Evolutionary conservation across 2,888 invertebrate species (phyloP), one percentile per base, ranked within the genome.

Genomic region (Lycocerus yunnanus): DNA sequence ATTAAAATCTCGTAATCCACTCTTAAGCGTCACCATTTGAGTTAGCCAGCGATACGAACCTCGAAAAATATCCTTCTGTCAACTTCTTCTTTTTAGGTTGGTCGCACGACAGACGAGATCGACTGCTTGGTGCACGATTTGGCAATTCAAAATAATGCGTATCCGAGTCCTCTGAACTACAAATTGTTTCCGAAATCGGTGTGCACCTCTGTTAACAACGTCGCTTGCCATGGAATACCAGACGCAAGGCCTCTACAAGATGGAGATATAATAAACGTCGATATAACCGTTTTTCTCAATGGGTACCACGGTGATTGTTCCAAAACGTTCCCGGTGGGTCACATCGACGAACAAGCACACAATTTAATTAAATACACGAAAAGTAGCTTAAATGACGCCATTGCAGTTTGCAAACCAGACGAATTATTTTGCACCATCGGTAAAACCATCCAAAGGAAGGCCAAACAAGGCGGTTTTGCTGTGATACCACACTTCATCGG

Each of bases 261-360:
- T 88, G 97, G 97, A 3, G 98, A 98, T 85, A 95, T 97, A 75
- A 89, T 98, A 21, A 97, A 96, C 87, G 91, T 98, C 66, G 98
- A 98, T 88, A 90, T 98, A 59, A 96, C 97, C 14, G 97, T 95
- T 1, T 97, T 89, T 86, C 89, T 90, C 15, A 91, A 95, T 85
- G 96, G 96, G 6, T 95, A 91, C 86, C 97, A 98, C 88, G 98
- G 98, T 4, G 98, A 98, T 86, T 96, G 97, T 83, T 96, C 97
- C 3, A 92, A 92, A 84, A 97, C 97, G 16, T 96, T 93, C 88
- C 83, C 92, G 61, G 90, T 97, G n/a, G 97, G 97, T 0, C 87
- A 93, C 79, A 95, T 95, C 0, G 97, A 97, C 87, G 89, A 91
- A 27, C 88, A 88, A 80, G 97, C 94, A 0, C 86, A 87, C 78